Base-by-base conservation (phyloP, 1,140 invertebrate species). In the Aphaenogaster rudis region DNA sequence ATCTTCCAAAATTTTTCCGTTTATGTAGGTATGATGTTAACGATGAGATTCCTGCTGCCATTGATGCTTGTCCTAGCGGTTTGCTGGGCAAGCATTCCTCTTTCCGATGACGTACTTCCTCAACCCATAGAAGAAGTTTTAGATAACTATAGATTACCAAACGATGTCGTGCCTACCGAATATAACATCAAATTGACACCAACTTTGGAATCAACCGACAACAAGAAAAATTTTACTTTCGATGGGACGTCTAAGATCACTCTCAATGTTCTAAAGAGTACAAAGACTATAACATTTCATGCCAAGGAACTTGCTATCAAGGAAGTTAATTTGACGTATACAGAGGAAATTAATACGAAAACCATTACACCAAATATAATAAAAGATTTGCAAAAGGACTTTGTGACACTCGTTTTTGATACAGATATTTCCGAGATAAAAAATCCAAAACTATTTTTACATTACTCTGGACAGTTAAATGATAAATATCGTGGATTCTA, bases 131-230 rank as follows among this genome's bases (percentile, higher is more conserved):
- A 59, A 28, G 21, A 54, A 50, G 13, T 50, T 28, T 9, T 2
- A 9, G 67, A 64, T 36, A 5, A 88, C 9, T 96, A 97, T 85
- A 96, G 97, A 1, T 95, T 98, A 7, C 96, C 97, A 0, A 93
- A 89, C 3, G 91, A 96, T 52, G 96, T 96, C 0, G 89, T 94
- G 21, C 97, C 93, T n/a, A n/a, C 0, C 0, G 0, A 50, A 0
- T 94, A 94, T 36, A 1, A 8, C 0, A 69, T 94, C 4, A 0
- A 4, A 8, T 28, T 94, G 1, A 36, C 8, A 1, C 82, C 92
- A 0, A 15, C 85, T 15, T 54, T 94, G 0, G 77, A 86, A 0
- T 64, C 39, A 28, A 28, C 0, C 48, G 6, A 15, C 6, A 5
- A 17, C 17, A 0, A 4, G 33, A 39, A 84, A 0, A 33, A 66